Base-by-base conservation (phyloP, 2,113 vertebrate genomes). In the Brevimyrus niger region DNA sequence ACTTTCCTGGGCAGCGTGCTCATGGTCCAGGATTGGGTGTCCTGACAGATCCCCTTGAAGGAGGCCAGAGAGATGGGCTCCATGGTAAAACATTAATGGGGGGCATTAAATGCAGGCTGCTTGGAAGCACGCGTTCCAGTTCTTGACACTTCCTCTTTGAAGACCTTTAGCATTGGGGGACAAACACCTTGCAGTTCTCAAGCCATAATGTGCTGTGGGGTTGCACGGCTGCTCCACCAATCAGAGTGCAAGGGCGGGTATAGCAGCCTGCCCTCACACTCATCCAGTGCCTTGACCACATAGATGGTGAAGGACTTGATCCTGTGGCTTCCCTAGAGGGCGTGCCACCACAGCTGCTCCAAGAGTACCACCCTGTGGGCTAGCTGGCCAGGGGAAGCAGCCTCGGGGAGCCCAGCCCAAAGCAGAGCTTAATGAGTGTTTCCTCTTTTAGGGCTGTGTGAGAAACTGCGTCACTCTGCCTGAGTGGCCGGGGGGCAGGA, bases 11-110 rank as follows among this genome's bases (percentile, higher is more conserved):
- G 94, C 93, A 94, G 90, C 92, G 92, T 90, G 90, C 95, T 96
- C 95, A 96, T 96, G 96, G 96, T 91, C 91, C 91, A 80, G 88
- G 95, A 95, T 96, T 95, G 95, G 94, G 93, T 96, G 96, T 96
- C 95, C 94, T 46, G 89, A 92, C 91, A 93, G 95, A 96, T 95
- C 95, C 96, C 95, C 94, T 93, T 93, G 93, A 94, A 92, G 90
- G 19, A 90, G 89, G 94, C 89, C 93, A 94, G 95, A 94, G 91
- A 91, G 89, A 84, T 87, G 90, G 92, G 93, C 92, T 94, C 93
- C 93, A 93, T 93, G 94, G 94, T 93, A 92, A 90, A 91, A 94
- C 95, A 94, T 96, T 96, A 95, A 92, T 91, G 92, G 92, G 93
- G 90, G 91, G 91, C 91, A 91, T 90, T 90, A 88, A 93, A 92